phyloP scores from a whole-genome alignment of 2,888 invertebrate genomes.

The Lacanobia wlatinum region DNA sequence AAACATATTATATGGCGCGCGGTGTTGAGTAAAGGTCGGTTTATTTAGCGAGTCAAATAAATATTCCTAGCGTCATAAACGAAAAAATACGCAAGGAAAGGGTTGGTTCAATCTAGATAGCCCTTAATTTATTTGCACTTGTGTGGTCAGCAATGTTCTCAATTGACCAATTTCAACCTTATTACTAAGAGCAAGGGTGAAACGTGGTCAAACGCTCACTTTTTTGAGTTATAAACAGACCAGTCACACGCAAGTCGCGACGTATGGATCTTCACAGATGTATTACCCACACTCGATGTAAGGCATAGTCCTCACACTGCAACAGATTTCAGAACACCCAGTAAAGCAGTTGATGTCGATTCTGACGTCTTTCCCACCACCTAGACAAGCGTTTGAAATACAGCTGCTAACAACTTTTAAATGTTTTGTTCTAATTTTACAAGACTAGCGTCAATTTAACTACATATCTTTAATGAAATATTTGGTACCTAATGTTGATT shows the following conservation, averaged over 20 bases:
- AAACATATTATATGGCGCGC: background rate
- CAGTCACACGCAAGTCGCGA: background rate
- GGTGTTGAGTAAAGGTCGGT: background rate
- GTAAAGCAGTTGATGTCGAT: conserved; percentile 20
- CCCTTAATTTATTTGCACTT: background rate
- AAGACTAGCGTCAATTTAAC: background rate
- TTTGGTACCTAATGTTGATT: background rate
- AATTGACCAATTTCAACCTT: background rate
- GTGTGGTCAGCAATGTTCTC: background rate
- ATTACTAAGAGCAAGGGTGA: background rate
- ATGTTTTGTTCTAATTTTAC: background rate
- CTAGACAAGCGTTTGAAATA: conserved; percentile 45
- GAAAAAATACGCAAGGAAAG: background rate
- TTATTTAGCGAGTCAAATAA: conserved; percentile 6
- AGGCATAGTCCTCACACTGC: conserved; percentile 23
- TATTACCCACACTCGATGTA: conserved; percentile 8
- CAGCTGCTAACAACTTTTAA: background rate
- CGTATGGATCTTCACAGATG: conserved; percentile 26
- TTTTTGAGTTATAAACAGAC: background rate
- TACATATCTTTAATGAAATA: background rate
- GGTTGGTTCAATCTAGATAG: background rate
- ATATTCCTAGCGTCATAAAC: background rate
- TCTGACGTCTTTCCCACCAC: conserved; percentile 15
- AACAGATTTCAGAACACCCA: conserved; percentile 53
- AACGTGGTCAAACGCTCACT: background rate